These are phyloP conservation scores for Ommatoiulus sabulosus DNA, from an alignment of 2,888 invertebrate genomes.

Conservation along the genomic window DNA sequence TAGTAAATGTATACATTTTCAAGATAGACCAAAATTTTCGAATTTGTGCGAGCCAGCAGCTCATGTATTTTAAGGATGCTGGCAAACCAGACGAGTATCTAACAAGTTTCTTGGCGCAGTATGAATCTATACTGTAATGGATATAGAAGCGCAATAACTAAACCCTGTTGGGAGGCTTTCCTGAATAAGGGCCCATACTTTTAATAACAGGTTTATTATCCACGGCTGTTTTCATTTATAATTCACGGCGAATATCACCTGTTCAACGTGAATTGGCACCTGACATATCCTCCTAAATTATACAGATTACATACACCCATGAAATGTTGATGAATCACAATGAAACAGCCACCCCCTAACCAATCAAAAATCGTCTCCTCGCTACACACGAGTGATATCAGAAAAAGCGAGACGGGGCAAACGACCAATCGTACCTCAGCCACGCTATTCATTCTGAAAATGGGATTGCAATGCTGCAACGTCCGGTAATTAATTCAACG, in stretches of 20 bases:
- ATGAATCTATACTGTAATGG: background rate
- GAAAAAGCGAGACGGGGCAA: background rate
- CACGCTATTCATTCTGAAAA: background rate
- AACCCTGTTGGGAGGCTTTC: background rate
- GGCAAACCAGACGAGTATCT: too few species aligned
- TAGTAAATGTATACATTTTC: too few species aligned
- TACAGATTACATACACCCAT: background rate
- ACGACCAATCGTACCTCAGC: background rate
- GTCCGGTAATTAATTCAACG: conserved; percentile 22
- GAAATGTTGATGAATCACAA: conserved; percentile 9
- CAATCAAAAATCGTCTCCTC: background rate
- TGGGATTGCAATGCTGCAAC: background rate
- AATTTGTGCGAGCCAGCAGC: too few species aligned
- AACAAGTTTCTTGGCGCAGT: background rate
- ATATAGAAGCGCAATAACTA: background rate
- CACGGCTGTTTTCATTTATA: background rate
- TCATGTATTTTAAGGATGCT: too few species aligned
- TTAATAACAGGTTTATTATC: conserved; percentile 17
- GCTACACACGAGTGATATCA: background rate
- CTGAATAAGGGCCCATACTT: background rate
- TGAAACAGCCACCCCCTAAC: conserved; percentile 5
- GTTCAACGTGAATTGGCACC: conserved; percentile 12
- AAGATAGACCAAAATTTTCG: too few species aligned
- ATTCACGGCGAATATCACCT: background rate
- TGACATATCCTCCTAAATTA: conserved; percentile 5